These are phyloP conservation scores for Phyllotreta cruciferae DNA, from an alignment of 2,888 invertebrate species.

Conservation along the genomic window DNA sequence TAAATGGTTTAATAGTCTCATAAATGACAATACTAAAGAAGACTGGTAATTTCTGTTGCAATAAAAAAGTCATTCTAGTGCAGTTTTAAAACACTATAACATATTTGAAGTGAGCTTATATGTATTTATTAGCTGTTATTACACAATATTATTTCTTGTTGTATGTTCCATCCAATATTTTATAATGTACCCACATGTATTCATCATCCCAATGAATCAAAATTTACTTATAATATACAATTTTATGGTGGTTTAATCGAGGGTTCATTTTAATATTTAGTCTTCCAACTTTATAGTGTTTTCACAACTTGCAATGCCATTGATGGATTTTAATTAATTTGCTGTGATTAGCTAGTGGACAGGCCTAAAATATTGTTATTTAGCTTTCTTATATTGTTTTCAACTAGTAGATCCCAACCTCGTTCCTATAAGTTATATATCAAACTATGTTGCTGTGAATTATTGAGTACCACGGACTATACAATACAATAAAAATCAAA, in stretches of 20 bases:
- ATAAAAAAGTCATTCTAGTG: constrained; percentile 17
- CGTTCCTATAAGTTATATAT: constrained; percentile 18
- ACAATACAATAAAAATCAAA: constrained; percentile 11
- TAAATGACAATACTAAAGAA: constrained; percentile 55
- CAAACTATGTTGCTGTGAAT: constrained; percentile 29
- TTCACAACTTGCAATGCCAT: neutral
- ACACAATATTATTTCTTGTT: neutral
- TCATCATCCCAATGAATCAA: too few species aligned
- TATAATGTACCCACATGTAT: too few species aligned
- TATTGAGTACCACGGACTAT: constrained; percentile 25
- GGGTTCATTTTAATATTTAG: neutral
- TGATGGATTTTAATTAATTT: neutral
- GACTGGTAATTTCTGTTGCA: constrained; percentile 45
- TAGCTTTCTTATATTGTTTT: constrained; percentile 14
- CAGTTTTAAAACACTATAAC: constrained; percentile 1
- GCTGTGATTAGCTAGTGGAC: neutral
- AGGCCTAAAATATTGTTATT: constrained; percentile 13
- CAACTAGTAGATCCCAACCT: constrained; percentile 4
- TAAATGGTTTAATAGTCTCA: constrained; percentile 33
- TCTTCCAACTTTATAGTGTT: neutral
- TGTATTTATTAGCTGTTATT: neutral
- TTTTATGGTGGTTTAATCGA: too few species aligned
- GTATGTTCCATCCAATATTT: neutral
- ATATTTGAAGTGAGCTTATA: neutral
- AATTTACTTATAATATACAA: too few species aligned